Base-by-base conservation (phyloP, 2,888 invertebrate genomes). In the Eumerus sabulonum region DNA sequence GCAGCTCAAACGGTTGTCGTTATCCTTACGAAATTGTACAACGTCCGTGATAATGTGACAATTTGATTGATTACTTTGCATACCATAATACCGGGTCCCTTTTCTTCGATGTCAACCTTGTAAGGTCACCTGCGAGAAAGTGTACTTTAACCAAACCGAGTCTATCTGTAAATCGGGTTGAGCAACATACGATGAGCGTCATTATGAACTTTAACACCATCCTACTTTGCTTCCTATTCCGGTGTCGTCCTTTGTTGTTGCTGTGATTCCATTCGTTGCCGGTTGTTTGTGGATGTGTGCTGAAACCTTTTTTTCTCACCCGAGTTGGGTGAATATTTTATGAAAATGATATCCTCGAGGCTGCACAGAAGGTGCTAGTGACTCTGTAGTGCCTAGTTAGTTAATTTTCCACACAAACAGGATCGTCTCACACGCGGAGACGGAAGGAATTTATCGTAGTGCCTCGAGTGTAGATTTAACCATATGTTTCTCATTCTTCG, bases 61-160 rank as follows among this genome's bases (percentile, higher is more conserved):
- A 53, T 77, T 73, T 77, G 77, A 77, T 77, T 77, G 77, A 77
- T 77, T 67, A 56, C n/a, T n/a, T 63, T 63, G 62, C 63, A 54
- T 54, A 54, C 66, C 54, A 19, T 11, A 11, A 44, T 18, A 44
- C 5, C 7, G 19, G 11, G 53, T 48, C 12, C 16, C 16, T 48
- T n/a, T 38, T 40, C 44, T 44, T 56, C 11, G 45, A 18, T 60
- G 50, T 48, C 59, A 44, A n/a, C 50, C 27, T 42, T 16, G 38
- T 44, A 19, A 7, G 7, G 7, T 42, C 45, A 47, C 59, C 51
- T 72, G 62, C 42, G 47, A 48, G 42, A 53, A 35, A 48, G 72
- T 73, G 51, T 67, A 73, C 67, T 59, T 67, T 7, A 57, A 50
- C 57, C 57, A 54, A 62, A 45, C 44, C 48, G 12, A 36, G 62